Base-by-base conservation (phyloP, 1,140 invertebrate genomes). In the Aleiodes sp. region DNA sequence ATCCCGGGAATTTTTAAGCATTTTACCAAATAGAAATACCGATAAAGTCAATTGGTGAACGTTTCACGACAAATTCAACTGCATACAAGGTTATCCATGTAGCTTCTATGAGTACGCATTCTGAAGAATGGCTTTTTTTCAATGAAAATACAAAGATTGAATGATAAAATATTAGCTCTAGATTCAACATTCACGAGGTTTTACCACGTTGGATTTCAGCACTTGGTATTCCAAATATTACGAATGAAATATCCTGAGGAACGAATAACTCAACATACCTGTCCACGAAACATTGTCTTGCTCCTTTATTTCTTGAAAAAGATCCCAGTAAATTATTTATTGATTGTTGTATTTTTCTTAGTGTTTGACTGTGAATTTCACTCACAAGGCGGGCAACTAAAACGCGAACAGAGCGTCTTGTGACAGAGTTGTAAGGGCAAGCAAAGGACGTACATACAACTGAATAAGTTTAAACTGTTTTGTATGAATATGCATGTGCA, bases 211-310 rank as follows among this genome's bases (percentile, higher is more conserved):
- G 39, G 19, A 43, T 43, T 43, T 16, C n/a, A 43, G n/a, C n/a
- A 43, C 39, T 43, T 16, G 19, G 39, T 3, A 4, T 3, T 41
- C 14, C 26, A 33, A 29, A 61, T 31, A 31, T 7, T 14, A n/a
- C 26, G 31, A 61, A 16, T n/a, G 31, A 29, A 28, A 61, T 14
- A 61, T 63, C 16, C 16, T 63, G 31, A 4, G 24, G 19, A 21
- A 16, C 31, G 33, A 26, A 68, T 43, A 29, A 35, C 46, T 39
- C 70, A 74, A 78, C 77, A 72, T 78, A 78, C 77, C 77, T 78
- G 75, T 73, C 75, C 69, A 64, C 71, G 75, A 76, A 77, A 70
- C 74, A 70, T 75, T 21, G 65, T 72, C 74, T 72, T 72, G 71
- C 29, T 16, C 39, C 12, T 43, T 43, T 69, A 26, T 31, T 63